Evolutionary conservation across 2,797 vertebrate species (phyloP).

Genomic region (Poecile montanus): DNA sequence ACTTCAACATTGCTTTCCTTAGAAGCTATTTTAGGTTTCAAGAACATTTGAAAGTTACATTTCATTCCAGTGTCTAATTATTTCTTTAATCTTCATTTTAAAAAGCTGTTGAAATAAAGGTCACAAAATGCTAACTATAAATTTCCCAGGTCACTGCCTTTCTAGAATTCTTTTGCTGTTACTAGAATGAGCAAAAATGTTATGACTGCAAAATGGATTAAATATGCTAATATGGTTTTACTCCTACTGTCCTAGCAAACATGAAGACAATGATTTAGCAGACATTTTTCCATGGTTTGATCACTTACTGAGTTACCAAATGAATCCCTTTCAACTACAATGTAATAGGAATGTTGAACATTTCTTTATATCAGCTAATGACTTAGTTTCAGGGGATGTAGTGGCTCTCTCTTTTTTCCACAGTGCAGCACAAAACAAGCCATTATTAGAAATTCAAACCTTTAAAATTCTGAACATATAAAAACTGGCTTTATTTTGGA

Average conservation of each 20-base stretch:
- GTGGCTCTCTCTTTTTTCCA: not conserved
- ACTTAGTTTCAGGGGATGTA: not conserved
- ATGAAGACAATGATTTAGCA: not conserved
- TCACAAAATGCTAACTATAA: conserved; percentile 28
- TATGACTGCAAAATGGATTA: not conserved
- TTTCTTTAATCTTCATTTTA: conserved; percentile 28
- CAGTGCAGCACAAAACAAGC: not conserved
- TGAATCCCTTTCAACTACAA: not conserved
- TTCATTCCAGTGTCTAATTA: conserved; percentile 40
- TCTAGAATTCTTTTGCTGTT: not conserved
- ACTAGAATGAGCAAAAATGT: not conserved
- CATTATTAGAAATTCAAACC: not conserved
- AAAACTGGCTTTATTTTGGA: not conserved
- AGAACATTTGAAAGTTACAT: conserved; percentile 41
- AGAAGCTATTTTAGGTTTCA: conserved; percentile 38
- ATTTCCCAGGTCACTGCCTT: conserved; percentile 30
- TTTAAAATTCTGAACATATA: not conserved
- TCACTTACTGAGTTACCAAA: not conserved
- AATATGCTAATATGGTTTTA: not conserved
- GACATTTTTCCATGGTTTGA: not conserved
- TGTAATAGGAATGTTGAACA: not conserved
- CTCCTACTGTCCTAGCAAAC: not conserved
- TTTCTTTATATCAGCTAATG: not conserved
- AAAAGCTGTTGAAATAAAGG: conserved; percentile 33
- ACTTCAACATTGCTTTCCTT: conserved; percentile 3